Conservation (phyloP, 1,140 invertebrate species). For the Phenacoccus solenopsis region DNA sequence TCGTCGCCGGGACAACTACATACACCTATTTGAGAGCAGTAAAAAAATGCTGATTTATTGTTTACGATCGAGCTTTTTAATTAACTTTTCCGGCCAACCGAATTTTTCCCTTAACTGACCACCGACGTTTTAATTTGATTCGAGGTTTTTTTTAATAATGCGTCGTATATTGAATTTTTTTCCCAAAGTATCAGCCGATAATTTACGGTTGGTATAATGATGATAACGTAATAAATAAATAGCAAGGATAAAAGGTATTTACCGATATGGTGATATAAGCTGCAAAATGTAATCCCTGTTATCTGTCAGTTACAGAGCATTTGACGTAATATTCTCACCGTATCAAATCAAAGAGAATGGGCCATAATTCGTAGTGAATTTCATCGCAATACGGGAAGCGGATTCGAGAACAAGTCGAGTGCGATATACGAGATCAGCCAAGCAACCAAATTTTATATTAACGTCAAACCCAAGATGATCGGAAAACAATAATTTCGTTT, state of each 20-base stretch:
- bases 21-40: no score
- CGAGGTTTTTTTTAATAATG: background rate
- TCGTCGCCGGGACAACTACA: no score
- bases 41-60: background rate
- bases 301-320: background rate
- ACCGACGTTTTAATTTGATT: background rate
- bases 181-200: background rate
- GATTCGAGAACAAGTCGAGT: background rate
- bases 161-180: background rate
- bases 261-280: background rate
- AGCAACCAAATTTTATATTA: background rate
- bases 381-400: background rate
- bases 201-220: background rate
- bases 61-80: background rate
- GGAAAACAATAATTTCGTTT: background rate
- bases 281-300: background rate
- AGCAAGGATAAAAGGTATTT: slow-evolving; percentile 2
- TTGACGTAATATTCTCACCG: background rate
- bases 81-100: background rate
- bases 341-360: background rate
- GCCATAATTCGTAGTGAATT: background rate
- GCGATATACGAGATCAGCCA: background rate
- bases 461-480: background rate
- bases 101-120: background rate
- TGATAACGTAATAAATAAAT: slow-evolving; percentile 3